phyloP scores from a whole-genome alignment of 92 coral and sea anemone genomes.

The Nematostella vectensis region DNA sequence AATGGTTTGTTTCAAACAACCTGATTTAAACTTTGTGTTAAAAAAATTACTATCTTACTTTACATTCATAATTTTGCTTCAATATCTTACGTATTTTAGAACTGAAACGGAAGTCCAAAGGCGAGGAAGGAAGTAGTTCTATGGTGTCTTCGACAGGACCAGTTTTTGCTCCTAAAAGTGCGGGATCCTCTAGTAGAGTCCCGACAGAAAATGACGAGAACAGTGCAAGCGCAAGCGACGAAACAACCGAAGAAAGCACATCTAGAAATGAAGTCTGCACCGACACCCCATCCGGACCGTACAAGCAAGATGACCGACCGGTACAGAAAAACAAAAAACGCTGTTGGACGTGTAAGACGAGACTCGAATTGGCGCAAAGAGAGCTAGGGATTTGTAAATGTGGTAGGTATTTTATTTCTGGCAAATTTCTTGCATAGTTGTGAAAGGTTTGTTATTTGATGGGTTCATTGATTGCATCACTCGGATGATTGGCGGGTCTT shows the following conservation, averaged over 20 bases:
- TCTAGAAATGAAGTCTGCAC: slow-evolving; percentile 31
- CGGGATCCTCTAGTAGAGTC: slow-evolving; percentile 21
- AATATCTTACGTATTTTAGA: no score
- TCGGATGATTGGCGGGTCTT: no score
- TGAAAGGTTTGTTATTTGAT: no score
- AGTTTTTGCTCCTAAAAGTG: slow-evolving; percentile 24
- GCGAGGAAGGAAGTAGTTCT: slow-evolving; percentile 15
- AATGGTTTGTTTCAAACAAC: no score
- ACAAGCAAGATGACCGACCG: slow-evolving; percentile 44
- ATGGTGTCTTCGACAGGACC: slow-evolving; percentile 6
- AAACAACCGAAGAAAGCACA: slow-evolving; percentile 12
- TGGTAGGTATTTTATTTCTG: slow-evolving; percentile 54
- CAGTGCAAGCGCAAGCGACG: slow-evolving; percentile 13
- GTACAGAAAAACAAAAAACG: slow-evolving; percentile 70
- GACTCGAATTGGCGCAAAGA: slow-evolving; percentile 78
- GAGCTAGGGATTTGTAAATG: slow-evolving; percentile 76
- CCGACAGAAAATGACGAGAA: slow-evolving; percentile 27
- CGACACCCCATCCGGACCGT: slow-evolving; percentile 14
- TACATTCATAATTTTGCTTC: no score
- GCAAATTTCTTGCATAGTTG: no score
- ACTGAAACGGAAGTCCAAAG: slow-evolving; percentile 23
- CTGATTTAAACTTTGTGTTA: no score
- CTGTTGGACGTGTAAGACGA: slow-evolving; percentile 79
- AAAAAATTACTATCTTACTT: no score
- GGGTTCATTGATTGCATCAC: slow-evolving; percentile 3